Evolutionary conservation across 1,140 invertebrate species (phyloP), one percentile per base, ranked within the genome.

Genomic region (Whitmania pigra): DNA sequence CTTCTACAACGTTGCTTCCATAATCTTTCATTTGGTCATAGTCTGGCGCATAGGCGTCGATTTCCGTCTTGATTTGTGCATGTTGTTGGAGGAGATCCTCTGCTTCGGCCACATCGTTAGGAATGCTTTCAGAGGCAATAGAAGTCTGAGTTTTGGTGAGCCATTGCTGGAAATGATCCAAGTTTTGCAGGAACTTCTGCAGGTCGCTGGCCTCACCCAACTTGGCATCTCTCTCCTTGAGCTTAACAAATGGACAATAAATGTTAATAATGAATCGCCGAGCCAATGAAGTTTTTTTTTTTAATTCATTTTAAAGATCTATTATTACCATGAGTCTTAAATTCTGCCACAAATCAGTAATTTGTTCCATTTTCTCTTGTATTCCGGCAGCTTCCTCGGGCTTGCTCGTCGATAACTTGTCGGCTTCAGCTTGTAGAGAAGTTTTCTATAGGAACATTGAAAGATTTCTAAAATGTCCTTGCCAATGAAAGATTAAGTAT

Each of bases 111-210:
- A 99, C 84, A 74, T 90, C 94, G n/a, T 89, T 89, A 27, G 97
- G 96, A 73, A 91, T 94, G 80, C 99, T 97, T 84, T 99, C 95
- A 15, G 93, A 96, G 20, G 97, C 96, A 40, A 99, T 79, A 0
- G 81, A 79, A 90, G 81, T 97, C 92, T 99, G 95, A 0, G 95
- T 98, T 81, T 95, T 94, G 63, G 94, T 94, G 72, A 99, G 85
- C 97, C 97, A 99, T 0, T 92, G 87, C 83, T 97, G 94, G 93
- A 99, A 99, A 84, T 99, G 96, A 83, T 99, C 97, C 75, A 99
- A 87, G 82, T 99, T 96, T 57, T 94, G 89, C 74, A 99, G 85
- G 89, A 99, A 99, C 69, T 94, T 88, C 79, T 99, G 97, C 71
- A 99, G 84, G 79, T 99, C 97, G 75, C 95, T 95, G 60, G 95